Base-by-base conservation (phyloP, 2,113 vertebrate species). In the Xiphophorus couchianus region DNA sequence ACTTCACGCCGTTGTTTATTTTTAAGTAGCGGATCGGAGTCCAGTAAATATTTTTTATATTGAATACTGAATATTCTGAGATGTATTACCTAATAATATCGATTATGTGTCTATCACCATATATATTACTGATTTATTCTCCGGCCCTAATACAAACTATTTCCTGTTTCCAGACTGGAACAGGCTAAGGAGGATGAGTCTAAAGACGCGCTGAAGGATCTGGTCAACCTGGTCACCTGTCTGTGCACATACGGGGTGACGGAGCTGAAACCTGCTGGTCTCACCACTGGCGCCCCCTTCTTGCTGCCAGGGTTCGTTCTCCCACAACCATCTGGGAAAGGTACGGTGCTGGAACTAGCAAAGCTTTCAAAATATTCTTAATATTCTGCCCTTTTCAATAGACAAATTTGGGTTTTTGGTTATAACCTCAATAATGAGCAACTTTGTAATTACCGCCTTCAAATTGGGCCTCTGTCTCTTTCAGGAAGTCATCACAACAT, bases 111-210 rank as follows among this genome's bases (percentile, higher is more conserved):
- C 35, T 37, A 37, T 37, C 35, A 12, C 35, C 35, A 12, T 37
- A 37, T 37, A 37, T 37, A 37, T 37, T 3, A 12, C 35, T 37
- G 35, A 11, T 37, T 11, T 37, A 37, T 37, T 37, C 1, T 37
- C 35, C 0, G 2, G 35, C 9, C 10, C 2, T 12, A 25, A 58
- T 22, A 22, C 15, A 25, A 13, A 19, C 17, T 14, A 6, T 12
- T 37, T 73, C 33, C 25, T 72, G 27, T 71, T 1, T 79, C 64
- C 93, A 99, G 98, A 86, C 94, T 99, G 95, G 98, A 99, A 84
- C 98, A 98, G 92, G 96, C 96, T 83, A 99, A 99, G 90, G 97
- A 99, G 84, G 95, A 97, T 9, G 98, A 99, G 86, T 96, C 96
- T 10, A 98, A 97, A 92, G 98, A 98, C 66, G 97, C 97, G 27